phyloP scores from a whole-genome alignment of 2,797 vertebrate species.

The Poeciliopsis paucimaculata region DNA sequence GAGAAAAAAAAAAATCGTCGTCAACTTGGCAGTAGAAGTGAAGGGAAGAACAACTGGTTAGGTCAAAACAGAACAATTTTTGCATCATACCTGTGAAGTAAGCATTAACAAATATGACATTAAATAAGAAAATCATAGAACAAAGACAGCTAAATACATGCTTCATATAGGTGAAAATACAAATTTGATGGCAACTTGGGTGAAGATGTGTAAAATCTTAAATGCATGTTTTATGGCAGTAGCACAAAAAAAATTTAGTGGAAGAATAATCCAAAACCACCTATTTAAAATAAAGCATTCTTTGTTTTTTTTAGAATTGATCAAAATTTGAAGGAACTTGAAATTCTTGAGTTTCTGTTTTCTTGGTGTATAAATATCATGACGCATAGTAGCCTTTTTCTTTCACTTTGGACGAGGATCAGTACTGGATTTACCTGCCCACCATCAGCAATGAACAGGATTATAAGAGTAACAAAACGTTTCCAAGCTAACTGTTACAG shows the following conservation, averaged over 20 bases:
- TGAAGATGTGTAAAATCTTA: background rate
- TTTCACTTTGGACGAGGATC: background rate
- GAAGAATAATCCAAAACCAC: background rate
- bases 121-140: constrained; percentile 49
- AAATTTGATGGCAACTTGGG: background rate
- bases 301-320: background rate
- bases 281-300: background rate
- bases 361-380: background rate
- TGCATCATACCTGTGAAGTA: constrained; percentile 70
- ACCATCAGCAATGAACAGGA: background rate
- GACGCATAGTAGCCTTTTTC: background rate
- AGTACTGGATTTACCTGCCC: background rate
- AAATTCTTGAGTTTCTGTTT: background rate
- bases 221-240: background rate
- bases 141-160: background rate
- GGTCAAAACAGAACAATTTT: constrained; percentile 77
- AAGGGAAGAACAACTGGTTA: constrained; percentile 84
- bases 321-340: background rate
- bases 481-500: background rate
- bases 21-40: constrained; percentile 83
- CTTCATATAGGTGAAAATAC: background rate
- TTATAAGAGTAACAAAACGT: background rate
- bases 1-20: constrained; percentile 69
- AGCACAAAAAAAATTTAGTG: background rate
- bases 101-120: constrained; percentile 57